Evolutionary conservation across 2,113 vertebrate species (phyloP).

Genomic region (Paraplagusia blochii): DNA sequence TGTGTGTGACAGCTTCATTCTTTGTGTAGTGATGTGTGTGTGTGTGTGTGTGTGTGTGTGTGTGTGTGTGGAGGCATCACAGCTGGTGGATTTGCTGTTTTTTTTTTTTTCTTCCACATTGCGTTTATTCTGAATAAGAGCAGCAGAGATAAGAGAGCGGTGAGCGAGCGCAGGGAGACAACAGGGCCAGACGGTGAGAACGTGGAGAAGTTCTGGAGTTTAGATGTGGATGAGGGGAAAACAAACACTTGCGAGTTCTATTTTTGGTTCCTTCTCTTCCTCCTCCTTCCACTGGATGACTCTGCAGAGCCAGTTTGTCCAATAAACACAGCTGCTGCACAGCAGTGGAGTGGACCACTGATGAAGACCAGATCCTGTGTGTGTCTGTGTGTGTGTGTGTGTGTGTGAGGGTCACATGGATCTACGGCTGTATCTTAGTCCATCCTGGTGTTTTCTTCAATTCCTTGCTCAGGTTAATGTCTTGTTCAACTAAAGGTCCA

Average conservation of each 20-base stretch:
- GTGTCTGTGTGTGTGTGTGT: constrained; percentile 10
- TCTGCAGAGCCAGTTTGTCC: constrained; percentile 2
- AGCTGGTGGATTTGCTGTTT: background rate
- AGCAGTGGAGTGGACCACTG: background rate
- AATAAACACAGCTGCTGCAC: constrained; percentile 6
- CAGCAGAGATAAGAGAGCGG: constrained; percentile 3
- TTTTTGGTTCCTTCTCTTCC: constrained; percentile 7
- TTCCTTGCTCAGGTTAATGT: too few relatives aligned
- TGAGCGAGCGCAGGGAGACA: constrained; percentile 7
- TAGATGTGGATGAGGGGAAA: background rate
- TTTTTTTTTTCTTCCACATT: too few relatives aligned
- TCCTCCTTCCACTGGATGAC: constrained; percentile 6
- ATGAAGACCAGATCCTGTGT: background rate
- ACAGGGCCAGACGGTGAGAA: background rate
- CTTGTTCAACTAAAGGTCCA: too few relatives aligned
- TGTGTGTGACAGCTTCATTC: constrained; percentile 12
- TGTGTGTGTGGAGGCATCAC: constrained; percentile 4
- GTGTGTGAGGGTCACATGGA: background rate
- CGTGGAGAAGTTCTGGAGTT: background rate
- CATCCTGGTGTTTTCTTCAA: too few relatives aligned
- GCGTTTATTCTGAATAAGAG: constrained; percentile 49
- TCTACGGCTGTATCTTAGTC: too few relatives aligned
- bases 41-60: background rate
- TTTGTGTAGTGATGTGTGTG: background rate
- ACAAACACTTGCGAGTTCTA: constrained; percentile 1